Evolutionary conservation across 1,140 invertebrate species (phyloP), one percentile per base, ranked within the genome.

Genomic region (Heliconius congener): DNA sequence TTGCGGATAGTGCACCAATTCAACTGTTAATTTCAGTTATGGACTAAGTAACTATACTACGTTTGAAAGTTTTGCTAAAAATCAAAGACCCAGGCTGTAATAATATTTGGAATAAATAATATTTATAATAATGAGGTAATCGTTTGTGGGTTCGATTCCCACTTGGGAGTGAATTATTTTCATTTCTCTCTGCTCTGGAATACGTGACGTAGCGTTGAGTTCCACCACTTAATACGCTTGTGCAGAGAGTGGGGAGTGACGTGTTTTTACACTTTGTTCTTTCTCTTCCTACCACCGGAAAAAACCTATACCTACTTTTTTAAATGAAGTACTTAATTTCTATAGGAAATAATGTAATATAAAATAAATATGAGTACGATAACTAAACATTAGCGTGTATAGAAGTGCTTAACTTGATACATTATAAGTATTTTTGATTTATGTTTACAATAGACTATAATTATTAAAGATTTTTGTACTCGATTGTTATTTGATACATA

Each of bases 371-470:
- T 30, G 57, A 27, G 11, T 13, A 66, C 23, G 9, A 66, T 27
- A 66, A 23, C 23, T 23, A 23, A 66, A 66, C 57, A 66, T 66
- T 66, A 66, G 57, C 57, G 57, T 66, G 57, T 66, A 66, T 66
- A 66, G 57, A 66, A 66, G 57, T 66, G 57, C 57, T 66, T 66
- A 66, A 66, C 57, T 66, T 66, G 13, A 66, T 66, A 66, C 11
- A 66, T 66, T 66, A 66, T 30, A 66, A 66, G 1, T 30, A 66
- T 66, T 66, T 66, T 4, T 66, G 60, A 66, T 30, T 66, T 27
- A 66, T 66, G 27, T 30, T 66, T 66, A 66, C 60, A 30, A 66
- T 66, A 66, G 27, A 11, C 27, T 27, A 66, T 46, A 46, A 46
- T 46, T 46, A 46, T 66, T 66, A 66, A 30, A 30, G 60, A 66